Percentiles rank a stretch among this genome's conserved stretches.
Conservation (phyloP, 2,888 invertebrate genomes). For the Leptinotarsa haldemani region DNA sequence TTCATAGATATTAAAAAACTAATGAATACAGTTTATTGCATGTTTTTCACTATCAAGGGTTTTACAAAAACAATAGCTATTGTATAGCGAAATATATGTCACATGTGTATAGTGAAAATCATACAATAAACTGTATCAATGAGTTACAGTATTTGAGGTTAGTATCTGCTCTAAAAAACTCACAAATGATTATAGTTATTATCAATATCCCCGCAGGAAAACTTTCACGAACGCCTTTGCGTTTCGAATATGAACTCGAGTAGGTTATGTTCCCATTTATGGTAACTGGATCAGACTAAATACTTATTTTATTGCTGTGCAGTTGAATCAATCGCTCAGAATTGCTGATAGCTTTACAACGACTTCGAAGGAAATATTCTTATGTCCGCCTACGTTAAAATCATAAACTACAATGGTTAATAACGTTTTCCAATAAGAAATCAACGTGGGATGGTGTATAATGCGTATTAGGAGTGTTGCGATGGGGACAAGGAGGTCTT, state of each 20-base stretch:
- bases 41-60: too few relatives aligned
- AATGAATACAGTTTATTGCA: too few relatives aligned
- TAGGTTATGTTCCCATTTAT: slow-evolving; percentile 47
- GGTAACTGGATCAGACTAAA: slow-evolving; percentile 46
- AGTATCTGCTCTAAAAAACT: not conserved
- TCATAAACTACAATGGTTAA: slow-evolving; percentile 23
- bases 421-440: slow-evolving; percentile 25
- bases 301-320: slow-evolving; percentile 18
- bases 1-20: too few relatives aligned
- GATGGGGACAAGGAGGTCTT: not conserved
- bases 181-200: not conserved
- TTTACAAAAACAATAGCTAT: too few relatives aligned
- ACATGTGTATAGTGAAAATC: too few relatives aligned
- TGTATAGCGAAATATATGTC: too few relatives aligned
- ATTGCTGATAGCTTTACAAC: slow-evolving; percentile 15
- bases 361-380: slow-evolving; percentile 21
- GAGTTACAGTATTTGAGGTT: too few relatives aligned
- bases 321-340: slow-evolving; percentile 8
- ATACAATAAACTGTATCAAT: too few relatives aligned
- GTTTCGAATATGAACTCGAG: slow-evolving; percentile 18
- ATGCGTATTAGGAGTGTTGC: not conserved
- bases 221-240: too few relatives aligned
- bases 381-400: slow-evolving; percentile 16
- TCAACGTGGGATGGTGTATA: slow-evolving; percentile 2
- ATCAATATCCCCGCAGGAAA: too few relatives aligned